Percentiles rank a stretch among this genome's conserved stretches.
phyloP scores from a whole-genome alignment of 2,888 invertebrate species.

The Nomada ferruginata region DNA sequence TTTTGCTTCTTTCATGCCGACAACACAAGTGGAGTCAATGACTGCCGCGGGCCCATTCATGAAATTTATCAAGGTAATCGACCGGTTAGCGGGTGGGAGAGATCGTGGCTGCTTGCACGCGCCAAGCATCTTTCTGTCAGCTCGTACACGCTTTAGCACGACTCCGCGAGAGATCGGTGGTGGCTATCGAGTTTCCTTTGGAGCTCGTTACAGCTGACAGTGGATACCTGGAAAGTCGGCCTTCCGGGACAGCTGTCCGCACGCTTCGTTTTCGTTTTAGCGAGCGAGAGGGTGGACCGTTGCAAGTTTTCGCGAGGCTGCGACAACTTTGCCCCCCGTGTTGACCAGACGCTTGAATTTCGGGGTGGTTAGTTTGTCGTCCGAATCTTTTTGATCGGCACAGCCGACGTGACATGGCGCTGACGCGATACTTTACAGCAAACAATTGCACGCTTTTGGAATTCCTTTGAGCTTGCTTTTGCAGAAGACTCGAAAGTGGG shows the following conservation, averaged over 20 bases:
- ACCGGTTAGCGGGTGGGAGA: constrained; percentile 55
- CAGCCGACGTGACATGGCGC: no score
- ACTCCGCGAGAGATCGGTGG: constrained; percentile 14
- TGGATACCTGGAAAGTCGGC: constrained; percentile 39
- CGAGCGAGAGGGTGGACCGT: not conserved
- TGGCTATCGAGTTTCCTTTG: constrained; percentile 19
- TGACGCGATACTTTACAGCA: no score
- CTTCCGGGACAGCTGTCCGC: constrained; percentile 45
- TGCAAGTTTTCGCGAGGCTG: constrained; percentile 1
- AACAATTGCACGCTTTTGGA: no score
- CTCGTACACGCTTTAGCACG: no score
- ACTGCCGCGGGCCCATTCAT: constrained; percentile 73
- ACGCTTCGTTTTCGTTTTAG: constrained; percentile 28
- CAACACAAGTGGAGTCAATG: constrained; percentile 69
- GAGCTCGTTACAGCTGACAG: constrained; percentile 36
- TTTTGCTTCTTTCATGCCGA: constrained; percentile 57
- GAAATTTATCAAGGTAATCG: constrained; percentile 75
- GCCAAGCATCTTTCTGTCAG: not conserved
- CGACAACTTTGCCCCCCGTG: not conserved
- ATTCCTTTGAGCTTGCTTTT: no score
- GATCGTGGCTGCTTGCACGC: not conserved
- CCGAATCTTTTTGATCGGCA: no score
- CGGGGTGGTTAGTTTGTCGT: not conserved
- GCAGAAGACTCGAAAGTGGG: not conserved
- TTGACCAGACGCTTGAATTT: not conserved